A percentile compares a stretch with the other conserved stretches of the same genome.
Evolutionary conservation across 2,888 invertebrate genomes (phyloP).

Genomic region (Blastobasis lacticolella): DNA sequence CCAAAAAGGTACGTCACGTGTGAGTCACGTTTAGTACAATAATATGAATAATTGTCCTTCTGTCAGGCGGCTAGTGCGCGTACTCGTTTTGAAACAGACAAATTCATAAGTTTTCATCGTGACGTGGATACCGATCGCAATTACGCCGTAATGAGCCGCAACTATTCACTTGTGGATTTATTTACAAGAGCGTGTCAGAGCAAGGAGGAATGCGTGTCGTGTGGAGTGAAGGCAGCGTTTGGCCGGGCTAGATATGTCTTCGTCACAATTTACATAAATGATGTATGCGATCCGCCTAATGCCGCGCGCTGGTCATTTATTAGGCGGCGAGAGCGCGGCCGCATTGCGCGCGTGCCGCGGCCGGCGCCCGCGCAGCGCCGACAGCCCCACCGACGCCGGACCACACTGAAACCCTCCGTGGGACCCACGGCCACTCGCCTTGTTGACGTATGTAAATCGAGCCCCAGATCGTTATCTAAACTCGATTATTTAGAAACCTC

Average conservation of each 20-base stretch:
- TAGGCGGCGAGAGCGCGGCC: constrained; percentile 47
- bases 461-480: constrained; percentile 40
- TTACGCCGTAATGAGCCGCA: constrained; percentile 16
- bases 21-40: too few relatives aligned
- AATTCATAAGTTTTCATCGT: constrained; percentile 14
- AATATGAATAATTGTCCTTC: too few relatives aligned
- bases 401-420: constrained; percentile 57
- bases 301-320: constrained; percentile 65
- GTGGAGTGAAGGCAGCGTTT: constrained; percentile 56
- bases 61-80: too few relatives aligned
- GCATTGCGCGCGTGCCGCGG: constrained; percentile 61
- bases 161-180: constrained; percentile 45
- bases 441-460: constrained; percentile 60
- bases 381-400: constrained; percentile 48
- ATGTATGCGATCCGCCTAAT: constrained; percentile 72
- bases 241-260: constrained; percentile 69
- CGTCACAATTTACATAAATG: constrained; percentile 75
- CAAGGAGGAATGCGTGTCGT: constrained; percentile 61
- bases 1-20: too few relatives aligned
- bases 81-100: background rate
- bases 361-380: constrained; percentile 54
- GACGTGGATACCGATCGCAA: constrained; percentile 19
- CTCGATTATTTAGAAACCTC: constrained; percentile 4
- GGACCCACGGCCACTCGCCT: constrained; percentile 22
- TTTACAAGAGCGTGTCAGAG: constrained; percentile 41